Evolutionary conservation across 2,888 invertebrate species (phyloP).

Genomic region (Lepas anatifera): DNA sequence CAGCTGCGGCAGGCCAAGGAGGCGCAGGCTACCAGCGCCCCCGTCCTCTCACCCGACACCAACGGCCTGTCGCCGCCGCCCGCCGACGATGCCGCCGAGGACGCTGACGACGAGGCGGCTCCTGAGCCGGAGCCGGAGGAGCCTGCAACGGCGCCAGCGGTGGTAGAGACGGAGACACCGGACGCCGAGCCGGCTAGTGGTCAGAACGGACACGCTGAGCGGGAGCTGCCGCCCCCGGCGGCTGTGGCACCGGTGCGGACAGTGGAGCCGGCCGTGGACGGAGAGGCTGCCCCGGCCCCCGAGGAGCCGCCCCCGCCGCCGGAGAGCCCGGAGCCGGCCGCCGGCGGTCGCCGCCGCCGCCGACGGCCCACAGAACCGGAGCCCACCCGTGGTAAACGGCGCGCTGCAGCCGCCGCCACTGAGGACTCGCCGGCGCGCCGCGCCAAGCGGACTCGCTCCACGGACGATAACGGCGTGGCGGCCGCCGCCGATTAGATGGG

Average conservation of each 20-base stretch:
- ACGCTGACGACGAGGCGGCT: no score
- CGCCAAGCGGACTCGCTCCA: background rate
- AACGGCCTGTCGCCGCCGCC: background rate
- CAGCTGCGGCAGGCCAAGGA: slow-evolving; percentile 71
- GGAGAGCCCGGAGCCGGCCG: background rate
- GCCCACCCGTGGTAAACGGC: background rate
- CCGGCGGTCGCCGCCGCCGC: background rate
- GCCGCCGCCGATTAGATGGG: background rate
- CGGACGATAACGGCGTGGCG: background rate
- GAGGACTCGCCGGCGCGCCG: background rate
- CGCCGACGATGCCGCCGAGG: background rate
- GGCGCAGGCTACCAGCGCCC: slow-evolving; percentile 11
- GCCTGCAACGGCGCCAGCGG: background rate
- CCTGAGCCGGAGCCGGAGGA: background rate
- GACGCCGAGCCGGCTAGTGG: background rate
- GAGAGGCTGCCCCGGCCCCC: background rate
- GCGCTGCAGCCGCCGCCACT: background rate
- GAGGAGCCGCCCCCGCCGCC: background rate
- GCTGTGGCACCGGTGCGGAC: no score
- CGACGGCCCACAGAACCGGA: background rate
- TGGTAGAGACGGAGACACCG: no score
- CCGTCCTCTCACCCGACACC: no score
- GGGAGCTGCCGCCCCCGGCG: background rate
- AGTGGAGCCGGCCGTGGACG: no score
- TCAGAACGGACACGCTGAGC: background rate